Base-by-base conservation (phyloP, 2,888 invertebrate genomes). In the Tetragnatha montana region DNA sequence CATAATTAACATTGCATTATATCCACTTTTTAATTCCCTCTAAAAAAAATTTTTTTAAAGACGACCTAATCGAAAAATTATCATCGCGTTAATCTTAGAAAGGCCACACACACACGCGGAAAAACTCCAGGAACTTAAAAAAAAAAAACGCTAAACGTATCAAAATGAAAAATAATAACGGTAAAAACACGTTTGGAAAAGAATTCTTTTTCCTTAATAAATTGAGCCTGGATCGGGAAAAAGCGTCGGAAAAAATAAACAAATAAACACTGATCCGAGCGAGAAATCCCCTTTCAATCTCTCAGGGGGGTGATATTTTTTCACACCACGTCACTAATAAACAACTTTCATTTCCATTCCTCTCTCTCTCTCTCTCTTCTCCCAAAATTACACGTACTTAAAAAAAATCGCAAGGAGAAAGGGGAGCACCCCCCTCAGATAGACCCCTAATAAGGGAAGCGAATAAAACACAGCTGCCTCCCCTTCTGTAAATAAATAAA, bases 381-480 rank as follows among this genome's bases (percentile, higher is more conserved):
- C 60, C 71, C 51, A 21, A 73, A 70, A 80, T 68, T 86, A 80
- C 80, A 22, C 74, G 47, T 73, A 86, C 68, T 75, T 83, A 75
- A 75, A 74, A 75, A 68, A 35, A 47, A 60, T 14, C 21, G 12
- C n/a, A 35, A 47, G 21, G 60, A 17, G 8, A 47, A 74, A 68
- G 17, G 14, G 78, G 49, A 7, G 14, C 69, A 21, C 49, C 49
- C 21, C 35, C 84, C 49, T 14, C 70, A 78, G 50, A 76, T 71
- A 80, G 73, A 51, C 35, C 49, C 35, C 51, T 88, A 88, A 88
- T 83, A 84, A 68, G 47, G 68, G 73, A 83, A 80, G 88, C 49
- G 83, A 88, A 88, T 88, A 88, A 88, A 83, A 88, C 75, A 88
- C 83, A 73, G 88, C 69, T 80, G 73, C 83, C 80, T 74, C 83